Evolutionary conservation across 2,888 invertebrate genomes (phyloP), one percentile per base, ranked within the genome.

Genomic region (Thelaira solivaga): DNA sequence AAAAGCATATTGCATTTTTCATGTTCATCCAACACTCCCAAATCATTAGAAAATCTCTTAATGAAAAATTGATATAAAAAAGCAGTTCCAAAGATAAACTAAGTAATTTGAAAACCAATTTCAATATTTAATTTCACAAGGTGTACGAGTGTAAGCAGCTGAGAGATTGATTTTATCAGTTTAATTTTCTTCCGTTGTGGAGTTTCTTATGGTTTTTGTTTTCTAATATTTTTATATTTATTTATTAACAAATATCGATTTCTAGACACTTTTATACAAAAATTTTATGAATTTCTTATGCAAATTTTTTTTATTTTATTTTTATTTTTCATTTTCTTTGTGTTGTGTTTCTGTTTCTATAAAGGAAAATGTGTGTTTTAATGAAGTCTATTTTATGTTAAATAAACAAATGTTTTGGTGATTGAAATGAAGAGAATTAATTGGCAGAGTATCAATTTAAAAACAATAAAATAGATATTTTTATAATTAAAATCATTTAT

Each of bases 201-300:
- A 6, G 45, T 47, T 51, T 41, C 18, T 7, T 18, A 36, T 67
- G n/a, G 31, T 2, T 34, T 4, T 18, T 13, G n/a, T 41, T 31
- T 22, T 22, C 10, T 59, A 4, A 10, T 31, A 18, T 39, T 39
- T 55, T n/a, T 26, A 36, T 34, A 24, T 18, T n/a, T 71, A 45
- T 71, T 43, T 62, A 62, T 51, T 71, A 62, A 18, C 61, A 43
- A 31, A 31, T 57, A 57, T 41, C 69, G 24, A 11, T 36, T 36
- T 41, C 34, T 57, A 18, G 69, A 68, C 36, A 20, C 57, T 76
- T 75, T 59, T 59, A 76, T 76, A 51, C n/a, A n/a, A n/a, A 59
- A 36, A 69, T 65, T 71, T 76, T 69, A 69, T 76, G 55, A 69
- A 76, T 64, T 76, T 57, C 22, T 43, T 64, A 76, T 76, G 64